phyloP scores from a whole-genome alignment of 2,888 invertebrate species.

The Luperina nickerlii region DNA sequence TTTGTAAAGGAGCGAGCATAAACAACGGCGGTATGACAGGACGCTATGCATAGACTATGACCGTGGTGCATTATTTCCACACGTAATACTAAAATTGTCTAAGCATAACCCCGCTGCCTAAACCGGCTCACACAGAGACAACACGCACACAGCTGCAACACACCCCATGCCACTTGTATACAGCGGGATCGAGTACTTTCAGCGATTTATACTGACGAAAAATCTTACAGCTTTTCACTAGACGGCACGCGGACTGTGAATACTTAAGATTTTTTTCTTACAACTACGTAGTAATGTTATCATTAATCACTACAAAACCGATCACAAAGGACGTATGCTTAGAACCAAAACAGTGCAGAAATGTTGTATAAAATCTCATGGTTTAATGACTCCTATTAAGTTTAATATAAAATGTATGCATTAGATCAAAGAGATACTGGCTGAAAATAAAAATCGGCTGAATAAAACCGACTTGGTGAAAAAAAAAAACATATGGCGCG shows the following conservation, averaged over 20 bases:
- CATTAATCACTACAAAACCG: too few relatives aligned
- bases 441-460: too few relatives aligned
- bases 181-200: slow-evolving; percentile 72
- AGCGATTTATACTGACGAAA: slow-evolving; percentile 21
- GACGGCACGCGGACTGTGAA: not conserved
- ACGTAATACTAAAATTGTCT: slow-evolving; percentile 88
- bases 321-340: too few relatives aligned
- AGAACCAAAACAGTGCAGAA: too few relatives aligned
- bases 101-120: slow-evolving; percentile 85
- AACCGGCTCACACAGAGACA: slow-evolving; percentile 75
- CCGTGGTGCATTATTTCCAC: slow-evolving; percentile 83
- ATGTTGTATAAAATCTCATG: too few relatives aligned
- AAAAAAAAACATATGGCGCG: too few relatives aligned
- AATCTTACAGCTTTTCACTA: slow-evolving; percentile 7
- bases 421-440: too few relatives aligned
- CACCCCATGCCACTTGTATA: slow-evolving; percentile 79
- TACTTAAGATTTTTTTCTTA: not conserved
- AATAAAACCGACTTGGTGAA: too few relatives aligned
- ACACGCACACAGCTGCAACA: slow-evolving; percentile 70
- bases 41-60: slow-evolving; percentile 80
- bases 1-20: slow-evolving; percentile 69
- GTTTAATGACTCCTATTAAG: too few relatives aligned
- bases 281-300: too few relatives aligned
- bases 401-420: too few relatives aligned
- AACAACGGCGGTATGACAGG: slow-evolving; percentile 74